Base-by-base conservation (phyloP, 2,113 vertebrate genomes). In the Fukomys damarensis region DNA sequence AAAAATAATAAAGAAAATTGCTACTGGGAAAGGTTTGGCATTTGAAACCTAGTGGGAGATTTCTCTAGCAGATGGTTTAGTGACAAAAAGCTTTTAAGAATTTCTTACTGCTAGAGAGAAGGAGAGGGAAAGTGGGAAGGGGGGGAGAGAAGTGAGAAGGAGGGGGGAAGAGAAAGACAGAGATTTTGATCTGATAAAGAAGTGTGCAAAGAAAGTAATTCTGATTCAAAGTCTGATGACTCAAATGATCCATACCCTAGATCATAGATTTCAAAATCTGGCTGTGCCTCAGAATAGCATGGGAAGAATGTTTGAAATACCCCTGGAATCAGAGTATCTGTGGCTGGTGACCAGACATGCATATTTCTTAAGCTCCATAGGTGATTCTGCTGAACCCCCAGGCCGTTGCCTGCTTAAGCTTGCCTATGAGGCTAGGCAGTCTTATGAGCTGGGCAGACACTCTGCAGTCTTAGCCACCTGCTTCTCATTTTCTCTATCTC, bases 41-140 rank as follows among this genome's bases (percentile, higher is more conserved):
- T 98, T 98, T 98, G 96, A 96, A 97, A 96, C 97, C 92, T 98
- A 95, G 98, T 96, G 96, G 97, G 97, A 97, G 96, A 96, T 97
- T 97, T 97, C 90, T 94, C 96, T 49, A 98, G 97, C 98, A 98
- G 97, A 98, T 98, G 98, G 97, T 94, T 98, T 95, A 93, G 97
- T 96, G 96, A 93, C 91, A 97, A 94, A 98, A 98, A 98, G 97
- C 96, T 96, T 98, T 97, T 96, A 98, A 98, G 97, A 96, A 97
- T 96, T 92, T 98, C 95, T 97, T 58, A 97, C 95, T 98, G 96
- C 83, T 91, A 63, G 49, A 89, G 61, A 91, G 24, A 95, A 54
- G 46, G 12, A 76, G 20, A 59, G 80, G 35, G 49, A 49, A 43
- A 32, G 16, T 54, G 12, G 49, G 41, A 19, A 26, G 41, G 35